Evolutionary conservation across 2,797 vertebrate species (phyloP).

Genomic region (Tolypeutes matacus): DNA sequence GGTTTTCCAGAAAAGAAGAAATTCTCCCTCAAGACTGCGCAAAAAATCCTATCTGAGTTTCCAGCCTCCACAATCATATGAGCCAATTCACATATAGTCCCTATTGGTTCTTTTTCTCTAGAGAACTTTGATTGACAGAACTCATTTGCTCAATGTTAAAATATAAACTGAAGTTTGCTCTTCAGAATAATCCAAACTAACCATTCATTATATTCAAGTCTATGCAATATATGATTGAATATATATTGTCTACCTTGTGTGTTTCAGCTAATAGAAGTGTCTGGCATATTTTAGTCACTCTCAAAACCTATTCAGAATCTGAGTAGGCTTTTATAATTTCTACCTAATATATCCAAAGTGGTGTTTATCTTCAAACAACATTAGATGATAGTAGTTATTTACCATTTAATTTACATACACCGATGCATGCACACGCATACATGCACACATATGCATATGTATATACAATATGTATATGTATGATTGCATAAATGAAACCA

Average conservation of each 20-base stretch:
- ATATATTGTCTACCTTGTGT: not conserved
- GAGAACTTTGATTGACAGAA: too few species aligned
- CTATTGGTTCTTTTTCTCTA: too few species aligned
- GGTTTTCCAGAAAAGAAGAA: too few species aligned
- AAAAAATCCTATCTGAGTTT: too few species aligned
- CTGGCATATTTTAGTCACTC: not conserved
- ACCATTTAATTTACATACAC: not conserved
- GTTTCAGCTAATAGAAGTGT: not conserved
- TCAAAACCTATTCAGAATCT: slow-evolving; percentile 4
- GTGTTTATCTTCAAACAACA: slow-evolving; percentile 19
- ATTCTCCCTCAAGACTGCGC: too few species aligned
- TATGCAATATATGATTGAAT: not conserved
- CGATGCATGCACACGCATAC: not conserved
- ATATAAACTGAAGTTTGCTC: not conserved
- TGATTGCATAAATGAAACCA: not conserved
- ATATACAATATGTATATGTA: not conserved
- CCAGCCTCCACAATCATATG: too few species aligned
- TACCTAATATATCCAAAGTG: not conserved
- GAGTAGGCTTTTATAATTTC: not conserved
- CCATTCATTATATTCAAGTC: not conserved
- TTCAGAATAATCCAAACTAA: not conserved
- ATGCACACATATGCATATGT: not conserved
- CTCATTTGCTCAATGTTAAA: not conserved
- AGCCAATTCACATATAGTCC: too few species aligned
- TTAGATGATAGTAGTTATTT: not conserved